These are phyloP conservation scores for Barbus barbus DNA, from an alignment of 2,113 vertebrate species.

Conservation along the genomic window DNA sequence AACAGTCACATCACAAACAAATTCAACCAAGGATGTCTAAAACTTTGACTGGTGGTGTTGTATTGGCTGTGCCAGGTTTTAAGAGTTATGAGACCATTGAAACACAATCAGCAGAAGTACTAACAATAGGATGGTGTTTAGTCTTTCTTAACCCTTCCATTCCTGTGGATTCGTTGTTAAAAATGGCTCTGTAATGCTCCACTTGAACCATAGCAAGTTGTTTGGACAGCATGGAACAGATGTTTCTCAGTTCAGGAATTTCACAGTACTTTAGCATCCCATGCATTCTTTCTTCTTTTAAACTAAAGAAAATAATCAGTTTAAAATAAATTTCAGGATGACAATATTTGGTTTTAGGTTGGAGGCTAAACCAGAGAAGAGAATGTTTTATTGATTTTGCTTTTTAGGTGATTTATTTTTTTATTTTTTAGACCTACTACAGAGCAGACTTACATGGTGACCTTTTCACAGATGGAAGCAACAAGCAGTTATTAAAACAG, in stretches of 20 bases:
- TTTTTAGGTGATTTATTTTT: not conserved
- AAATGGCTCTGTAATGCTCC: not conserved
- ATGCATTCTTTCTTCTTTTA: not conserved
- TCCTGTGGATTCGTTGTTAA: not conserved
- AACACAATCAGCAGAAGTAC: not conserved
- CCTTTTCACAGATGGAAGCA: not conserved
- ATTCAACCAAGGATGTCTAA: not conserved
- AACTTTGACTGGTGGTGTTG: not conserved
- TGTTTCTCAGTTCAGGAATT: not conserved
- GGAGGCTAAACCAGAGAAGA: not conserved
- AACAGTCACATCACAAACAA: not conserved
- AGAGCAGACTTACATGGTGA: not conserved
- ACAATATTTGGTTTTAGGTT: not conserved
- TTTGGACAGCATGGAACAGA: constrained; percentile 18
- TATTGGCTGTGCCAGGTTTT: not conserved
- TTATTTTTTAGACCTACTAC: not conserved
- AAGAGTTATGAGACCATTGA: not conserved
- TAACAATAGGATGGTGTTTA: not conserved
- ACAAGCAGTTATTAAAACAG: too few species aligned
- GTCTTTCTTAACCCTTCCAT: not conserved
- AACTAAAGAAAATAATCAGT: not conserved
- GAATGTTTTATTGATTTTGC: not conserved
- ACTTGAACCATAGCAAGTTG: not conserved
- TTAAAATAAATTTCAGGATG: not conserved
- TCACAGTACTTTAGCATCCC: not conserved